Evolutionary conservation across 2,888 invertebrate species (phyloP).

Genomic region (Philopedon plagiatum): DNA sequence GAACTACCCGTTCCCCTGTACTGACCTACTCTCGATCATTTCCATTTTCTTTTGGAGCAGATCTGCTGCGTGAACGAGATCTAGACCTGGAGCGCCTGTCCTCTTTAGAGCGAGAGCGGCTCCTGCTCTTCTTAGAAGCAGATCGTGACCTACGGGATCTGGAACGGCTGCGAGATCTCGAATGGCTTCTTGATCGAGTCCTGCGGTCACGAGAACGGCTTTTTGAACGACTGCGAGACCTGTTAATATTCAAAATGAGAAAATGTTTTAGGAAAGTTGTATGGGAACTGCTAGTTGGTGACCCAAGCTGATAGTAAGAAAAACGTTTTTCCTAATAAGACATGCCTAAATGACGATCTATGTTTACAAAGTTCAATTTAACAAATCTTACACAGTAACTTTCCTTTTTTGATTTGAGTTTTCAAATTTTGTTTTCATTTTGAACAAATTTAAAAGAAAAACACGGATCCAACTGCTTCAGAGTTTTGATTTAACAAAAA

Average conservation of each 20-base stretch:
- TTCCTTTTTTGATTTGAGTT: too few relatives aligned
- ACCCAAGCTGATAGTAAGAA: background rate
- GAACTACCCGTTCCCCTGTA: background rate
- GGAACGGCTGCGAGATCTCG: conserved; percentile 67
- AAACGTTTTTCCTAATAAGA: too few relatives aligned
- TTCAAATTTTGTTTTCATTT: too few relatives aligned
- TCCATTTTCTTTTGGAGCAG: conserved; percentile 66
- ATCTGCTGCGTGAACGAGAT: conserved; percentile 65
- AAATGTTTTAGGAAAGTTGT: background rate
- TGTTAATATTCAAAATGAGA: conserved; percentile 25
- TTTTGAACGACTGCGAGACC: conserved; percentile 64
- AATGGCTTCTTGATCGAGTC: conserved; percentile 66
- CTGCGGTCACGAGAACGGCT: conserved; percentile 67
- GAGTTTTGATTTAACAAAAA: too few relatives aligned
- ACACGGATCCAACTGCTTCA: too few relatives aligned
- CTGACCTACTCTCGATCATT: conserved; percentile 29
- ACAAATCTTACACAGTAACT: too few relatives aligned
- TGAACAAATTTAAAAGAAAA: too few relatives aligned
- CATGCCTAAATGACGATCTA: too few relatives aligned
- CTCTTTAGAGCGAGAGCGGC: conserved; percentile 63
- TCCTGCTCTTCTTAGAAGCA: conserved; percentile 63
- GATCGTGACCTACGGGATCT: conserved; percentile 54
- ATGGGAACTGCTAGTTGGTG: background rate
- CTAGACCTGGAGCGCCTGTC: conserved; percentile 64
- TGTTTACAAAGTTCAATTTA: too few relatives aligned